Evolutionary conservation across 2,888 invertebrate genomes (phyloP), one percentile per base, ranked within the genome.

Genomic region (Apoda limacodes): DNA sequence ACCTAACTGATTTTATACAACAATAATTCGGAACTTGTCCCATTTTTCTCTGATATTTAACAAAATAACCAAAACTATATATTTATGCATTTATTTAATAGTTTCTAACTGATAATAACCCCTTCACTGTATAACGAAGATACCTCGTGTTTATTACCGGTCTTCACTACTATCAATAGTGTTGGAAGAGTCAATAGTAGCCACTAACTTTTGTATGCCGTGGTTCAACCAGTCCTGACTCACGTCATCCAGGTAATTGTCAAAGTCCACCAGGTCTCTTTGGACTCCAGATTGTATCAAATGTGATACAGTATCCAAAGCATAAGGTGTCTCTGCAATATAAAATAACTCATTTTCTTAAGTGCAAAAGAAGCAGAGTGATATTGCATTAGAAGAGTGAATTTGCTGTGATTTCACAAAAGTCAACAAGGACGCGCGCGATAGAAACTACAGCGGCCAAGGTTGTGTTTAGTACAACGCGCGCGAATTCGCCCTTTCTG

Each of bases 221-320:
- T 71, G 59, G 71, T 98, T 98, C 48, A 87, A 88, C 95, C 97
- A 98, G 65, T 98, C 96, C 39, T 88, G 83, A 11, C 87, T 82
- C 20, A 94, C 85, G 63, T 98, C 90, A 67, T 98, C 98, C 40
- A 98, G 82, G 70, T 98, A 97, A 74, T 96, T 97, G 76, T 99
- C 98, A 62, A 98, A 98, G 71, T 99, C 98, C 7, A 92, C 80
- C n/a, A 99, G 72, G 47, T 89, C 86, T 35, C 88, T 86, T 62
- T 90, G 89, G 1, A 88, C 85, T 25, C 88, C 86, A 15, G 84
- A 78, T 50, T 90, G 88, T 22, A 97, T 67, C 25, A 96, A 74
- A 15, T 85, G 76, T 1, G 90, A 87, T 3, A 92, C 87, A 0
- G 87, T 83, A 37, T 88, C 85, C 22, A 89, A 54, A 0, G 83